Base-by-base conservation (phyloP, 2,113 vertebrate species). In the Cyanistes caeruleus region DNA sequence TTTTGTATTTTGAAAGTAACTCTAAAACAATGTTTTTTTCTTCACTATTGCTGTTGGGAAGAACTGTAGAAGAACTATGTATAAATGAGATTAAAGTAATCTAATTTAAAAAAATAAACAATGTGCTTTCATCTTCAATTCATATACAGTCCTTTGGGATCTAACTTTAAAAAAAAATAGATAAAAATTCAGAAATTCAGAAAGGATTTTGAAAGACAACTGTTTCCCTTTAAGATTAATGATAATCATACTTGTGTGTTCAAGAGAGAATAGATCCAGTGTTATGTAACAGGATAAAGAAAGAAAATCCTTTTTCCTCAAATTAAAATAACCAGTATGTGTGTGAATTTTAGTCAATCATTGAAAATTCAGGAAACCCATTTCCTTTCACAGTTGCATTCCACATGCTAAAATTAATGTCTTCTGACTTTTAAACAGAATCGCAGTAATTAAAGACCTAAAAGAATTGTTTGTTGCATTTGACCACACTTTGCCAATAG, bases 271-370 rank as follows among this genome's bases (percentile, higher is more conserved):
- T 51, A 91, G 96, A 96, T 75, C 76, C 92, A 92, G 56, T 84
- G 92, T 96, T 97, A 95, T 73, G 96, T 92, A 97, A 96, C 68
- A 43, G 95, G 96, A 96, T 96, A 95, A 96, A 94, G 92, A 84
- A 92, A 90, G 93, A 88, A 96, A 96, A 96, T 93, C 92, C 93
- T 81, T 95, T 96, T 96, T 82, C 90, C 86, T 93, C 93, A 84
- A 94, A 93, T 95, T 87, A 92, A 93, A 97, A 84, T 93, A 95
- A 62, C 69, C 60, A 68, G 81, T 52, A 35, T 41, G 53, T 56
- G 73, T 70, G 65, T 64, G 58, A 87, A 96, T 90, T 95, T 90
- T 60, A 88, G 64, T 88, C 76, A 90, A 64, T 78, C 62, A 48
- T n/a, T 0, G n/a, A 90, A 89, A 94, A 84, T 67, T 92, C 44